A percentile compares a stretch with the other conserved stretches of the same genome.
Evolutionary conservation across 2,888 invertebrate genomes (phyloP).

Genomic region (Idaea biselata): DNA sequence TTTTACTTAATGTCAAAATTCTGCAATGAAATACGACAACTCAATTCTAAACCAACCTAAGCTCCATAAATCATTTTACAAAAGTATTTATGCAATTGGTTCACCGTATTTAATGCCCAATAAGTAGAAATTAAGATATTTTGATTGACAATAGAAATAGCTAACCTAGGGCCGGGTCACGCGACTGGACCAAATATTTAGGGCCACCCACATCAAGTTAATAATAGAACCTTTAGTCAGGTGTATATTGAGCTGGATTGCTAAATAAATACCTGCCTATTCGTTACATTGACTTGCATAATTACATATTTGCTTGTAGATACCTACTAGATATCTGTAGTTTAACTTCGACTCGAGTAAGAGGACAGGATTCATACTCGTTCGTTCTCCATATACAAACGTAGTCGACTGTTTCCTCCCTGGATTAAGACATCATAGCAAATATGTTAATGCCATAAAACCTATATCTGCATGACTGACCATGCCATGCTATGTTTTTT

Average conservation of each 20-base stretch:
- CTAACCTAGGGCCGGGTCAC: slow-evolving; percentile 5
- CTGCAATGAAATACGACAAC: not conserved
- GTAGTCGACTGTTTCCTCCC: no score
- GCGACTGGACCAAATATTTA: slow-evolving; percentile 43
- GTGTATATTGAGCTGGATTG: not conserved
- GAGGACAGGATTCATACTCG: no score
- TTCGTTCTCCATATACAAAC: no score
- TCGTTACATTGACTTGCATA: not conserved
- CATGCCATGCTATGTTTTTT: no score
- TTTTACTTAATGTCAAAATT: not conserved
- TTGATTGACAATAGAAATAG: slow-evolving; percentile 19
- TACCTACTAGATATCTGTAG: no score
- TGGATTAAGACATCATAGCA: no score
- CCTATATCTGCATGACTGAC: no score
- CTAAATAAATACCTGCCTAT: not conserved
- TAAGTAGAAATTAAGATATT: slow-evolving; percentile 12
- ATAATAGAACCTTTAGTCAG: slow-evolving; percentile 8
- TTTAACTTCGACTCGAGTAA: no score
- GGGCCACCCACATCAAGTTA: slow-evolving; percentile 39
- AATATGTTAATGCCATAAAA: no score
- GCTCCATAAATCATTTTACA: not conserved
- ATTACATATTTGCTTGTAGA: not conserved
- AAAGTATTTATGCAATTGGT: not conserved
- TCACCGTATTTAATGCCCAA: slow-evolving; percentile 6
- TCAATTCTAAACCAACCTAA: not conserved